Conservation (phyloP, 92 coral and sea anemone genomes). For the Phymanthus crucifer region DNA sequence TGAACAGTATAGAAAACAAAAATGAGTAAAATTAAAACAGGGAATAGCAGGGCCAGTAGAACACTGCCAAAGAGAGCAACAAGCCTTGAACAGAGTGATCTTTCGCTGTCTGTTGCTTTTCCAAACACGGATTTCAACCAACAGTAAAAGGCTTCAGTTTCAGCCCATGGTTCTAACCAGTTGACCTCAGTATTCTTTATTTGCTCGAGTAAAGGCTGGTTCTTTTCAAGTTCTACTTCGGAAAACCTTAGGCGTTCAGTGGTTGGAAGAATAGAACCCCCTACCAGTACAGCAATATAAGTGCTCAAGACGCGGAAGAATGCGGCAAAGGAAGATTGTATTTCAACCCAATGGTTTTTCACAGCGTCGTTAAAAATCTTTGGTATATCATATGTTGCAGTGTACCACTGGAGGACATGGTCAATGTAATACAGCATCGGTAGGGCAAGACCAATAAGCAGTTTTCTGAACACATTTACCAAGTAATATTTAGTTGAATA, state of each 20-base stretch:
- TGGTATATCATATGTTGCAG: constrained; percentile 6
- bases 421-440: not conserved
- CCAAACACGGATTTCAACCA: not conserved
- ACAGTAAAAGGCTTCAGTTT: not conserved
- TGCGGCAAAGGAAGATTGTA: not conserved
- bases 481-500: not conserved
- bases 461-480: not conserved
- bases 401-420: not conserved
- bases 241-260: not conserved
- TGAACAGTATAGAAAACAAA: not conserved
- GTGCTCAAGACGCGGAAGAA: not conserved
- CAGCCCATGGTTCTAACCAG: not conserved
- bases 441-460: not conserved
- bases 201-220: not conserved
- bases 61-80: not conserved
- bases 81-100: not conserved
- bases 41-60: not conserved
- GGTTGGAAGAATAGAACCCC: not conserved
- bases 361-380: constrained; percentile 10
- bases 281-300: not conserved
- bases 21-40: not conserved
- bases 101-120: not conserved
- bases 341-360: not conserved
- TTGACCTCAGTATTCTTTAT: not conserved
- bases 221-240: not conserved